Evolutionary conservation across 2,797 vertebrate genomes (phyloP), one percentile per base, ranked within the genome.

Genomic region (Coccyzus lansbergi): DNA sequence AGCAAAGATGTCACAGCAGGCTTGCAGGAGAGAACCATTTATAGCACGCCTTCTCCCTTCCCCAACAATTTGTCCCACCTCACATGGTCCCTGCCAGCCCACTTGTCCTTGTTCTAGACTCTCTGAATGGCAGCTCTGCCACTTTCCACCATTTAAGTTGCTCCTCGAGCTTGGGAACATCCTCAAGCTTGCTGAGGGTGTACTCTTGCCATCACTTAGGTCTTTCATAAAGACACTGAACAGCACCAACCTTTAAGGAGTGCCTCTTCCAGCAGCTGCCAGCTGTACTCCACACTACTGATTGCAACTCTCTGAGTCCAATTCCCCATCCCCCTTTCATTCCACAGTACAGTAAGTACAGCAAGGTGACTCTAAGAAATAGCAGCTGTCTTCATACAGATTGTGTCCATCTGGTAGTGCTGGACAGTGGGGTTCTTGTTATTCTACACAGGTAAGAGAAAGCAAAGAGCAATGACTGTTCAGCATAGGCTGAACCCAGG

Each of bases 101-200:
- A 1, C 8, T 67, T 64, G 62, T 77, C 19, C 33, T 53, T 0
- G 0, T 28, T 65, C 75, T 2, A 0, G n/a, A 52, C 64, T 20
- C 46, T 48, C 21, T 48, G 46, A 21, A 48, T 0, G 4, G 44
- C 53, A 59, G 34, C 62, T 25, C 58, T 38, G 33, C 48, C 3
- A 4, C 75, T 36, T 79, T 67, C 33, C 79, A 44, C 49, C 4
- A 1, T 31, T 17, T 68, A 14, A 5, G 25, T 3, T 6, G 3
- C 24, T 48, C 28, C 10, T 17, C 19, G 17, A 17, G n/a, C 59
- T 40, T 12, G 38, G 49, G 31, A 70, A 16, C 22, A 9, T 31
- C 56, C 65, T 31, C 4, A 4, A 17, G 26, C 53, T 86, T 18
- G 33, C 86, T 18, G 28, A 76, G 52, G 31, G 3, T 20, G 0